Evolutionary conservation across 2,797 vertebrate species (phyloP).

Genomic region (Amblyopsis hoosieri): DNA sequence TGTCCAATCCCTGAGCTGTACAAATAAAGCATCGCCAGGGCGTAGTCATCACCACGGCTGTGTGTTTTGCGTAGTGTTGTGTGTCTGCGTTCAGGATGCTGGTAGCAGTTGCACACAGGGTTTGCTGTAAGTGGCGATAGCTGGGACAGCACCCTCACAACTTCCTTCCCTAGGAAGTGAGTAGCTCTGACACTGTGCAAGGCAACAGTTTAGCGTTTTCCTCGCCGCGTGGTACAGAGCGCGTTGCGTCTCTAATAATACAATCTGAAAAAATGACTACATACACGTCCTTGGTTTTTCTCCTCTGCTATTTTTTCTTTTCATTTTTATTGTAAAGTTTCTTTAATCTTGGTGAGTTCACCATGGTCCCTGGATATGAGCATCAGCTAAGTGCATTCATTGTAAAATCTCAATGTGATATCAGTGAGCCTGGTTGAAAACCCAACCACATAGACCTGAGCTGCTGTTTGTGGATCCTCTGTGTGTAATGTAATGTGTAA

Average conservation of each 20-base stretch:
- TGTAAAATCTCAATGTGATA: not conserved
- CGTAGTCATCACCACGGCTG: not conserved
- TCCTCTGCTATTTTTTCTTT: not conserved
- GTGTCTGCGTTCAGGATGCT: not conserved
- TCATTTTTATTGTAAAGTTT: no score
- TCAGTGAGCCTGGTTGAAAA: not conserved
- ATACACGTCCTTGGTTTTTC: not conserved
- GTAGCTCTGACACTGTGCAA: not conserved
- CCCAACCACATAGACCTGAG: no score
- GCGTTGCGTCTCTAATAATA: not conserved
- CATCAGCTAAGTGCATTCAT: no score
- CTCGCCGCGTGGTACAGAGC: not conserved
- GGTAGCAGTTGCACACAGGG: not conserved
- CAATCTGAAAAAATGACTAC: not conserved
- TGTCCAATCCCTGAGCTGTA: not conserved
- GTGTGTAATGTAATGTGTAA: no score
- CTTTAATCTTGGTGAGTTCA: no score
- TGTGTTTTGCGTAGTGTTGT: constrained; percentile 2
- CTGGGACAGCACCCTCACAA: constrained; percentile 28
- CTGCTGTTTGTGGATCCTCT: no score
- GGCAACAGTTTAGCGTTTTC: constrained; percentile 7
- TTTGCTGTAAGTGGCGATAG: constrained; percentile 1
- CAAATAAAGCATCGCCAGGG: not conserved
- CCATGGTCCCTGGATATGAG: no score
- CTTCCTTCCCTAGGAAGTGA: constrained; percentile 36